A percentile compares a stretch with the other conserved stretches of the same genome.
Evolutionary conservation across 2,888 invertebrate species (phyloP).

Genomic region (Drosophila nr. medialis): DNA sequence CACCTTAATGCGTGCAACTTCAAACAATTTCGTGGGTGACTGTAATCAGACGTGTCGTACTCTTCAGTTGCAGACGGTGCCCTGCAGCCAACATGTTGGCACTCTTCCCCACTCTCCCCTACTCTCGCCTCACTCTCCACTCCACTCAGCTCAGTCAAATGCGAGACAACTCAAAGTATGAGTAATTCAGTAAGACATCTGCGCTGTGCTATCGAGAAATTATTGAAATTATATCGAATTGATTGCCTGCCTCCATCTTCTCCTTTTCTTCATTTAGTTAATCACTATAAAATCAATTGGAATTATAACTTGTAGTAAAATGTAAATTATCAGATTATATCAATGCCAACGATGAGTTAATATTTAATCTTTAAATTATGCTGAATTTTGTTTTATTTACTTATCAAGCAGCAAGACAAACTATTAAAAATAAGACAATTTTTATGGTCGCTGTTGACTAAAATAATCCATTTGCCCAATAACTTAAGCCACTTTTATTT

Average conservation of each 20-base stretch:
- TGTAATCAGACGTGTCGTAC: conserved; percentile 48
- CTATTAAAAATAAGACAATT: background rate
- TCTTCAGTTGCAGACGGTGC: conserved; percentile 28
- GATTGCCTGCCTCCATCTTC: background rate
- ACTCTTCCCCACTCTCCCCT: background rate
- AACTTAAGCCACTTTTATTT: background rate
- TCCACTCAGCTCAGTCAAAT: conserved; percentile 37
- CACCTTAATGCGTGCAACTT: conserved; percentile 59
- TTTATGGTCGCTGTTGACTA: background rate
- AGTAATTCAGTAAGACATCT: conserved; percentile 36
- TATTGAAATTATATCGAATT: background rate
- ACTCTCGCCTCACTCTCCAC: background rate
- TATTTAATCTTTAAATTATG: background rate
- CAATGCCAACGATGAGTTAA: background rate
- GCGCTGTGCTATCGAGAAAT: conserved; percentile 31
- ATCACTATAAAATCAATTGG: background rate
- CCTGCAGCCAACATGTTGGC: background rate
- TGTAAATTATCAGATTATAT: background rate
- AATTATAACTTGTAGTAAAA: background rate
- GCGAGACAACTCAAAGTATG: conserved; percentile 26
- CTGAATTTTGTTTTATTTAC: background rate
- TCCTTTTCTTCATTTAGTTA: background rate
- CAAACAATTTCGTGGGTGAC: conserved; percentile 59
- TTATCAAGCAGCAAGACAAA: background rate
- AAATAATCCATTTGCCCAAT: background rate